These are phyloP conservation scores for Rana temporaria DNA, from an alignment of 2,113 vertebrate species.

Conservation along the genomic window DNA sequence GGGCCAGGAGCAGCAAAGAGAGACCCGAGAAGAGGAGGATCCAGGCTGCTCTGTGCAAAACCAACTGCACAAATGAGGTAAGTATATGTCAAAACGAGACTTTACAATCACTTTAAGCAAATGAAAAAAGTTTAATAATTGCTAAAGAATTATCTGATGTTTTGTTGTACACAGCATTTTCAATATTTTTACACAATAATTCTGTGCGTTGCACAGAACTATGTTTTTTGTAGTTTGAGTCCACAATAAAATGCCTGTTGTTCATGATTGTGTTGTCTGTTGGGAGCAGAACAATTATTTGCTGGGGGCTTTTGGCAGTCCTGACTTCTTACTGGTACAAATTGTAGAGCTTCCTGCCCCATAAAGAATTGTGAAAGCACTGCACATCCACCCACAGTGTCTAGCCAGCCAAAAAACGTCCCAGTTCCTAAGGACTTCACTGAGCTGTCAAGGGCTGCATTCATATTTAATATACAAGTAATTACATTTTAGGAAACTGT, in stretches of 20 bases:
- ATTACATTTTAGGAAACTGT: conserved; percentile 52
- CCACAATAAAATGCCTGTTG: not conserved
- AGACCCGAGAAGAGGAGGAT: too few relatives aligned
- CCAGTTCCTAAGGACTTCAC: conserved; percentile 21
- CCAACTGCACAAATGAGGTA: too few relatives aligned
- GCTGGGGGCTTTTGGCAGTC: conserved; percentile 18
- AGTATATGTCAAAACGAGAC: too few relatives aligned
- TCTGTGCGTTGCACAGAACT: not conserved
- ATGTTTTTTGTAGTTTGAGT: not conserved
- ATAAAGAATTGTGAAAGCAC: conserved; percentile 23
- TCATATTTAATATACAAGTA: conserved; percentile 47
- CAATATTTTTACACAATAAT: too few relatives aligned
- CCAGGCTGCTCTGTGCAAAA: too few relatives aligned
- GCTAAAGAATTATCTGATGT: too few relatives aligned
- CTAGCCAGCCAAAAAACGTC: conserved; percentile 35
- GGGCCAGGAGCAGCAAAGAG: too few relatives aligned
- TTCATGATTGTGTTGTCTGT: conserved; percentile 2
- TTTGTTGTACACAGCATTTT: too few relatives aligned
- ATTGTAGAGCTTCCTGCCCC: conserved; percentile 21
- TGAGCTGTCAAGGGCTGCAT: conserved; percentile 46
- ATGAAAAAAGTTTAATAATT: too few relatives aligned
- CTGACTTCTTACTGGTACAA: not conserved
- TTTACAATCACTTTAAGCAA: too few relatives aligned
- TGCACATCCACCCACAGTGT: conserved; percentile 33
- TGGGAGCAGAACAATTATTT: not conserved